Percentiles rank a stretch among this genome's conserved stretches.
These are phyloP conservation scores for Syngnathus rostellatus DNA, from an alignment of 2,797 vertebrate species.

Conservation along the genomic window DNA sequence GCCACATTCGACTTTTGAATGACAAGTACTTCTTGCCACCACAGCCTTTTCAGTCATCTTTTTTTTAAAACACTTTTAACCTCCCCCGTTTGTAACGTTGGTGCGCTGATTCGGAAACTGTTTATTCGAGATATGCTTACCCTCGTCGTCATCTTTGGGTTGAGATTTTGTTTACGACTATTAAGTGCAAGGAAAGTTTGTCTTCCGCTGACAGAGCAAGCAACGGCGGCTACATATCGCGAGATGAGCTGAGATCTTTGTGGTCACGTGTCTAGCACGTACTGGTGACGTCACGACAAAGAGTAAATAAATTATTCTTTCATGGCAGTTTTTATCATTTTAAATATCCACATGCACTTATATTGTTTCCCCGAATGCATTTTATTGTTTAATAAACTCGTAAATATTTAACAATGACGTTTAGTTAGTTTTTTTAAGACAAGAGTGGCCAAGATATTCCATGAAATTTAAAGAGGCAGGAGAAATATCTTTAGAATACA, in stretches of 20 bases:
- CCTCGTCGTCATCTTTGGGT: constrained; percentile 2
- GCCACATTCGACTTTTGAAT: constrained; percentile 39
- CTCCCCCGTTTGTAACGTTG: too few species aligned
- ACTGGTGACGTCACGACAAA: background rate
- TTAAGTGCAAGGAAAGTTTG: background rate
- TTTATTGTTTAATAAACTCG: too few species aligned
- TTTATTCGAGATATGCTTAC: background rate
- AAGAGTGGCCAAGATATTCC: constrained; percentile 6
- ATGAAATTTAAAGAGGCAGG: constrained; percentile 31
- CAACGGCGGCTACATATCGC: background rate
- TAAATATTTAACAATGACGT: background rate
- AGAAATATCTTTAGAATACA: constrained; percentile 68
- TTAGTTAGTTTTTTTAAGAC: background rate
- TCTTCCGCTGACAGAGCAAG: background rate
- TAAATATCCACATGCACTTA: too few species aligned
- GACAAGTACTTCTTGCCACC: constrained; percentile 43
- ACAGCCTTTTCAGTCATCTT: constrained; percentile 9
- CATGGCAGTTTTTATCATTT: background rate
- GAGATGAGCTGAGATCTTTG: background rate
- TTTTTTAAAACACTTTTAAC: background rate
- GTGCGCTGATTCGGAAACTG: background rate
- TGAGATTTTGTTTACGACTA: background rate
- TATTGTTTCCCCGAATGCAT: too few species aligned
- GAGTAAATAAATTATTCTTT: background rate
- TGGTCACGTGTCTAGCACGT: background rate